Conservation (phyloP, 2,113 vertebrate genomes). For the Sylvia atricapilla region DNA sequence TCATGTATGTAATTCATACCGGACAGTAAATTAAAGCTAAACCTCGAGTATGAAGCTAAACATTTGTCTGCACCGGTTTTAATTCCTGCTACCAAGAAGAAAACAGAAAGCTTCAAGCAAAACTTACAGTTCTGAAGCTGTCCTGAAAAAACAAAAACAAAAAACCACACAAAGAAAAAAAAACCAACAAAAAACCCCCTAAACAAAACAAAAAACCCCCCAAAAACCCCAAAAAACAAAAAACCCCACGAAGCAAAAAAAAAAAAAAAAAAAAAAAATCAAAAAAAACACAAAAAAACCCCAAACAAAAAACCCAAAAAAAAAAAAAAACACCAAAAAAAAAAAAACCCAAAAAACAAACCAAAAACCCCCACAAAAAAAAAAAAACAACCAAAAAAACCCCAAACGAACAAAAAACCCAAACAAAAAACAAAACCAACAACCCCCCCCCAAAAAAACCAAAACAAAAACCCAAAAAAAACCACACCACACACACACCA, state of each 20-base stretch:
- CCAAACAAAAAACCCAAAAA: not conserved
- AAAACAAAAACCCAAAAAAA: not conserved
- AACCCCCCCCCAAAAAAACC: too few relatives aligned
- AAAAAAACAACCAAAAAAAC: not conserved
- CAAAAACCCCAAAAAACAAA: not conserved
- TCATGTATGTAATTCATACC: accelerated
- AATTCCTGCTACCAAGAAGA: not conserved
- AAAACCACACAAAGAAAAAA: too few relatives aligned
- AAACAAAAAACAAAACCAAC: too few relatives aligned
- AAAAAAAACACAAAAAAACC: too few relatives aligned
- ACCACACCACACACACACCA: too few relatives aligned
- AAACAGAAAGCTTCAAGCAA: not conserved
- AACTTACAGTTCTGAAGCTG: not conserved
- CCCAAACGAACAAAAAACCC: too few relatives aligned
- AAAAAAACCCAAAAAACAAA: not conserved
- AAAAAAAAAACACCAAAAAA: too few relatives aligned
- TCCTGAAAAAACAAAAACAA: not conserved
- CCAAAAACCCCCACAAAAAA: too few relatives aligned
- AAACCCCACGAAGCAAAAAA: too few relatives aligned
- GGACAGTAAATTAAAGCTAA: not conserved
- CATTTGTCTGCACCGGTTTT: not conserved
- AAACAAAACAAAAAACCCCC: not conserved
- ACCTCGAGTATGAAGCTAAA: accelerated
- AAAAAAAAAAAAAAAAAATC: not conserved
- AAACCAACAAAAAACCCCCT: too few relatives aligned